Evolutionary conservation across 1,140 invertebrate species (phyloP).

Genomic region (Myzus persicae): DNA sequence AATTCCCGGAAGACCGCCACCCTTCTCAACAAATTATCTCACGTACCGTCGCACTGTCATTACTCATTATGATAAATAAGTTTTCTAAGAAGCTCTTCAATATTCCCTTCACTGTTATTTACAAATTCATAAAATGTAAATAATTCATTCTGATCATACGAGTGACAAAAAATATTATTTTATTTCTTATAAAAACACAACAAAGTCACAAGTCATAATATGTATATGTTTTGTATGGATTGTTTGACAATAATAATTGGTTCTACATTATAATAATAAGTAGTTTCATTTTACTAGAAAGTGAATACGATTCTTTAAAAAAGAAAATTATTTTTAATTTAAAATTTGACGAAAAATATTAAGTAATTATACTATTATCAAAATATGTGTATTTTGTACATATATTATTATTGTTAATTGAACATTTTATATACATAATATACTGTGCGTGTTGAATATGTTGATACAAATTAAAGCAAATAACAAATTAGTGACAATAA

Average conservation of each 20-base stretch:
- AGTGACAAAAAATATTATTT: background rate
- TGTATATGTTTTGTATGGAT: background rate
- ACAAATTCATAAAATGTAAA: constrained; percentile 1
- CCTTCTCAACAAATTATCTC: constrained; percentile 30
- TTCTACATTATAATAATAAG: too few species aligned
- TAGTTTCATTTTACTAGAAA: too few species aligned
- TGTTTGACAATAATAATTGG: background rate
- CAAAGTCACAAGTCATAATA: background rate
- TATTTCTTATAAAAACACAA: background rate
- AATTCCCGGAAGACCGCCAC: constrained; percentile 5
- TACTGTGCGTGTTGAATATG: background rate
- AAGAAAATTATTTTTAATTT: too few species aligned
- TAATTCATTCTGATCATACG: background rate
- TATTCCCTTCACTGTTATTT: background rate
- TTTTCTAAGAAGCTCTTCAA: background rate
- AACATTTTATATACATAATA: background rate
- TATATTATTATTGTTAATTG: background rate
- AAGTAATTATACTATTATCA: too few species aligned
- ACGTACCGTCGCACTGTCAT: background rate
- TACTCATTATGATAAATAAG: constrained; percentile 12
- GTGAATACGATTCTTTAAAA: too few species aligned
- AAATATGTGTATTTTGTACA: too few species aligned
- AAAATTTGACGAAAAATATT: too few species aligned
- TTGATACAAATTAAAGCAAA: background rate
- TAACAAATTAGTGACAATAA: background rate